Evolutionary conservation across 2,888 invertebrate genomes (phyloP), one percentile per base, ranked within the genome.

Genomic region (Drosophila subsilvestris): DNA sequence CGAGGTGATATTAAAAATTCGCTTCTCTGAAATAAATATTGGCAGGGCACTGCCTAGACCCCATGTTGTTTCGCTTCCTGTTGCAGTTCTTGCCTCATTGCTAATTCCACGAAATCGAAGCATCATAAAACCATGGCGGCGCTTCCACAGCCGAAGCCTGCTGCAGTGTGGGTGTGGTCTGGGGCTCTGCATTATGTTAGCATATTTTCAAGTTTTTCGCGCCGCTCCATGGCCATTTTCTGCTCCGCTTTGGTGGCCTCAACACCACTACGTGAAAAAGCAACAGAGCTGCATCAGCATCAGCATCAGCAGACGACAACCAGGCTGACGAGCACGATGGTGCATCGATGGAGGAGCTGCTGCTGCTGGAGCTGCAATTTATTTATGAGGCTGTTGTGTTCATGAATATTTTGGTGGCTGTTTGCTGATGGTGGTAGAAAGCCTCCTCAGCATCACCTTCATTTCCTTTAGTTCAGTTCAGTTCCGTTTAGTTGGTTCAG

Each of bases 91-190:
- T 47, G 56, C 65, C 75, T 87, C 85, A 84, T 88, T 87, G 87
- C 84, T 85, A 83, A 89, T 89, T 85, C 87, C 89, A 89, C 89
- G 89, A 85, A 89, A 86, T 88, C 86, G 86, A 88, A 86, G 79
- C 76, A 79, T 81, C 89, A 86, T 89, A 87, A 89, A 89, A 89
- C 75, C 82, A 76, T 79, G 82, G 76, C 78, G 76, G 68, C 66
- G 74, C 69, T 58, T 73, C 63, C 75, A 66, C 27, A 60, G 22
- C n/a, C n/a, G 20, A 55, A 58, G 67, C 45, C 58, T 58, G 61
- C 65, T 59, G 20, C 25, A 37, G 37, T 58, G n/a, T 20, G 5
- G 22, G n/a, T 59, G 25, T 54, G 44, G 48, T n/a, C 49, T 62
- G 68, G 43, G 63, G 54, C 47, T 42, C 62, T 79, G 79, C 76